phyloP scores from a whole-genome alignment of 2,113 vertebrate species.

The Pomatostomus ruficeps region DNA sequence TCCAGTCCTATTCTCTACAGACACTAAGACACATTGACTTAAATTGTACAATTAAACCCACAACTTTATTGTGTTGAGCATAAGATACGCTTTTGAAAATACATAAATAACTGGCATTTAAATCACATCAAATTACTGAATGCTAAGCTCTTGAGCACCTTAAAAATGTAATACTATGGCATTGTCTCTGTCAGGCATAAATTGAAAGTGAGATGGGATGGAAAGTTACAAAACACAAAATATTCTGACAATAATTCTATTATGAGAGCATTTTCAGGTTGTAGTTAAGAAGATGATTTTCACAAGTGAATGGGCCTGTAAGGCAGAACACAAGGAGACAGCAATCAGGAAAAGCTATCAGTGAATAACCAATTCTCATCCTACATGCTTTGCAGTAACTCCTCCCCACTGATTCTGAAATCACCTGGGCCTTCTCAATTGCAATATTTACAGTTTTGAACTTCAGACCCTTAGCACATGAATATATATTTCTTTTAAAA shows the following conservation, averaged over 20 bases:
- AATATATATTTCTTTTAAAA: background rate
- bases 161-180: background rate
- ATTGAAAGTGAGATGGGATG: background rate
- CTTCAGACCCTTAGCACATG: background rate
- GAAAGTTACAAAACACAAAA: background rate
- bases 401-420: background rate
- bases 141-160: background rate
- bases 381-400: background rate
- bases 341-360: background rate
- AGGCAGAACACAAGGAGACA: background rate
- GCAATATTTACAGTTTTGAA: background rate
- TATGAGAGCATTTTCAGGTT: background rate
- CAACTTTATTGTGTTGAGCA: background rate
- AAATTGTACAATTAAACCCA: background rate
- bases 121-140: background rate
- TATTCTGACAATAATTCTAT: background rate
- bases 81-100: background rate
- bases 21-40: rapidly evolving
- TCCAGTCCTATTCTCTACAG: background rate
- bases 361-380: background rate
- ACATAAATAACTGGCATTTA: background rate
- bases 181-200: background rate
- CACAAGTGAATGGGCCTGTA: background rate
- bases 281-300: background rate
- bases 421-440: background rate